Conservation (phyloP, 2,888 invertebrate genomes). For the Asteroscopus sphinx region DNA sequence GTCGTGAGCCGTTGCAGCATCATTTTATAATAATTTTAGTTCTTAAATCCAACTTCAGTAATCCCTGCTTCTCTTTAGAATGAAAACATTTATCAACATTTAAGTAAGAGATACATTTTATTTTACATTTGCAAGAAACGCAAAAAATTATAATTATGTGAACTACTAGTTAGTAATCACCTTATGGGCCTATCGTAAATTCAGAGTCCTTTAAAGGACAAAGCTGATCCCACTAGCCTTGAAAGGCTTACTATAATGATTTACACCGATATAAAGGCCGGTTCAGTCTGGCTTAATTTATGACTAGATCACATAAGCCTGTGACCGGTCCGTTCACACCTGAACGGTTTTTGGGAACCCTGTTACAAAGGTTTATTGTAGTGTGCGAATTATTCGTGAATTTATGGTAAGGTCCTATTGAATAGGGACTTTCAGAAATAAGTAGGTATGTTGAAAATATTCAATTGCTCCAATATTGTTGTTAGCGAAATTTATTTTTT, state of each 20-base stretch:
- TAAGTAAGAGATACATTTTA: too few relatives aligned
- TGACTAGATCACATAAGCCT: constrained; percentile 37
- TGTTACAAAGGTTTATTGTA: constrained; percentile 37
- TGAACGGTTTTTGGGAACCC: constrained; percentile 40
- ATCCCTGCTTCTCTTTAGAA: too few relatives aligned
- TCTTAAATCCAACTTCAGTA: too few relatives aligned
- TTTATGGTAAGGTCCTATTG: constrained; percentile 33
- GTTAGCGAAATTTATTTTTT: too few relatives aligned
- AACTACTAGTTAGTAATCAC: background rate
- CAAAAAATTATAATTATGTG: background rate
- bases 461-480: too few relatives aligned
- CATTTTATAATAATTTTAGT: too few relatives aligned
- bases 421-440: constrained; percentile 13
- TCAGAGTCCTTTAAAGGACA: constrained; percentile 18
- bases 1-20: too few relatives aligned
- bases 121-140: too few relatives aligned
- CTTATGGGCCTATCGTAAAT: constrained; percentile 5
- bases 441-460: too few relatives aligned
- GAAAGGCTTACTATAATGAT: constrained; percentile 47
- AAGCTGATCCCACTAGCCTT: constrained; percentile 29
- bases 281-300: constrained; percentile 44
- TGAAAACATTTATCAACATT: too few relatives aligned
- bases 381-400: constrained; percentile 29
- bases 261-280: constrained; percentile 38
- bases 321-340: constrained; percentile 43